These are phyloP conservation scores for Lacanobia wlatinum DNA, from an alignment of 2,888 invertebrate genomes.

Conservation along the genomic window DNA sequence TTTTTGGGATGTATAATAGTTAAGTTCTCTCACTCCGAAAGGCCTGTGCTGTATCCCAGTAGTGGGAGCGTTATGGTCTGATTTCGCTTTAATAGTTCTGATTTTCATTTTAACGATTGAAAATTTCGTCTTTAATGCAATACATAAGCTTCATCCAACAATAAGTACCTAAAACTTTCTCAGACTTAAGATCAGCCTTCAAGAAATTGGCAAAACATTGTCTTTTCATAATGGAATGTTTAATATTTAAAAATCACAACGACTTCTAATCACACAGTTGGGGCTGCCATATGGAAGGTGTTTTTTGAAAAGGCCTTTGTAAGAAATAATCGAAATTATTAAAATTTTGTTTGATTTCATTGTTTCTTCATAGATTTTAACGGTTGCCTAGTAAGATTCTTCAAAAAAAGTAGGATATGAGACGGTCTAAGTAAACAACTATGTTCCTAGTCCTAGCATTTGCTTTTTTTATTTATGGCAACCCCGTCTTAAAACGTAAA, in stretches of 20 bases:
- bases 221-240: slow-evolving; percentile 87
- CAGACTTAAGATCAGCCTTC: slow-evolving; percentile 86
- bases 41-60: background rate
- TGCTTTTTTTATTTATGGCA: slow-evolving; percentile 38
- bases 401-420: background rate
- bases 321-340: background rate
- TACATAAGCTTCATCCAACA: slow-evolving; percentile 69
- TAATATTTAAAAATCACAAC: slow-evolving; percentile 85
- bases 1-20: slow-evolving; percentile 64
- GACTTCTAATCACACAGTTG: slow-evolving; percentile 71
- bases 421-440: background rate
- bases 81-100: no score
- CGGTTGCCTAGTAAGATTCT: background rate
- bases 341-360: background rate
- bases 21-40: background rate
- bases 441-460: no score
- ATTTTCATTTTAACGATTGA: background rate
- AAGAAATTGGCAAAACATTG: slow-evolving; percentile 80
- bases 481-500: slow-evolving; percentile 55
- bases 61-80: background rate
- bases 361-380: background rate
- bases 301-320: background rate
- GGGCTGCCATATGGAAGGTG: slow-evolving; percentile 49
- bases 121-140: slow-evolving; percentile 23
- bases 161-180: slow-evolving; percentile 73